Conservation (phyloP, 1,140 invertebrate species). For the Achatina immaculata region DNA sequence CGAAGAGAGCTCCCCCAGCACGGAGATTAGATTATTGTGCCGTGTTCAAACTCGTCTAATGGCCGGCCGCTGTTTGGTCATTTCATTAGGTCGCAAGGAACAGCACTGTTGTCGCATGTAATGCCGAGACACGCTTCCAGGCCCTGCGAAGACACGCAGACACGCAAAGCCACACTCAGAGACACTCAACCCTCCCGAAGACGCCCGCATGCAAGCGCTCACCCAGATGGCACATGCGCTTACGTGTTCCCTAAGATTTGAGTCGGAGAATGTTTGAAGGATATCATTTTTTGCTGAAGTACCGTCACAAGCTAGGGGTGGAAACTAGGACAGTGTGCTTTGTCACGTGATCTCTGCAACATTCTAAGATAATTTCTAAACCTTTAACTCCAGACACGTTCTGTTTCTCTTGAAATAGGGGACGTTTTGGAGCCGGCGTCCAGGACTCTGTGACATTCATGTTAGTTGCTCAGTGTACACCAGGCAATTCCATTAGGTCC, state of each 20-base stretch:
- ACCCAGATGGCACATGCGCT: conserved; percentile 1
- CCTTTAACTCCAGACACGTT: no score
- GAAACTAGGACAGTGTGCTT: not conserved
- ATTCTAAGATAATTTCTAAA: not conserved
- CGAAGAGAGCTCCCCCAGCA: not conserved
- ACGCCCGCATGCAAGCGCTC: not conserved
- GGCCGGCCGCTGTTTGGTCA: conserved; percentile 29
- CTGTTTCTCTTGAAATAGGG: no score
- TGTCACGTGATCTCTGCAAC: not conserved
- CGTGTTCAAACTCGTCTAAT: conserved; percentile 25
- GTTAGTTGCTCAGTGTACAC: no score
- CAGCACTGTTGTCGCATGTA: conserved; percentile 9
- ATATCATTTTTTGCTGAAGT: not conserved
- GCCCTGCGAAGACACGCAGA: not conserved
- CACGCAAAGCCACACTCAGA: conserved; percentile 4
- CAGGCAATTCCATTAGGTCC: no score
- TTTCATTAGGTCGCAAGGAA: conserved; percentile 7
- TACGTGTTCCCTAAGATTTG: not conserved
- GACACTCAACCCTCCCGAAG: not conserved
- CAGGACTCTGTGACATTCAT: no score
- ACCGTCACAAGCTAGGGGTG: not conserved
- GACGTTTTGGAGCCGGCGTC: no score
- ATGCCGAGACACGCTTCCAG: not conserved
- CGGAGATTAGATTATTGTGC: conserved; percentile 15
- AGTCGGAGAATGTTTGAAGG: not conserved